Conservation (phyloP, 2,888 invertebrate genomes). For the Hyalella azteca region DNA sequence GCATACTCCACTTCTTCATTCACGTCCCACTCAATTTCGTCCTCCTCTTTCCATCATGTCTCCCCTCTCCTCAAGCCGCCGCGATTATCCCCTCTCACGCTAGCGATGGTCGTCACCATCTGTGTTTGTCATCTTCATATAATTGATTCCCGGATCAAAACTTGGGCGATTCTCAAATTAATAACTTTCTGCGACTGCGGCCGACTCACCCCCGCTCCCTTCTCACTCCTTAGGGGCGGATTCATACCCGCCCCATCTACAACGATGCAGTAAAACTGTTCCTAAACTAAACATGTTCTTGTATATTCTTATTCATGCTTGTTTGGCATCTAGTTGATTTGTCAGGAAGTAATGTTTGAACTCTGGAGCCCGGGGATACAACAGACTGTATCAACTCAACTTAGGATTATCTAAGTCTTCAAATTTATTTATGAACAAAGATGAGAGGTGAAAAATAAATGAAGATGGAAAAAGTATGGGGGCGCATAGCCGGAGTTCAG, state of each 20-base stretch:
- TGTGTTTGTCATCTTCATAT: constrained; percentile 59
- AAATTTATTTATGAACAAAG: too few relatives aligned
- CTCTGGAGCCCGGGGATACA: too few relatives aligned
- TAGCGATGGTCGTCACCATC: constrained; percentile 52
- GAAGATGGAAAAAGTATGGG: too few relatives aligned
- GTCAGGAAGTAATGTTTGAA: too few relatives aligned
- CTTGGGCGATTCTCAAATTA: constrained; percentile 58
- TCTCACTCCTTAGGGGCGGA: neutral
- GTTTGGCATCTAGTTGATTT: too few relatives aligned
- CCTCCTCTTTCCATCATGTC: neutral
- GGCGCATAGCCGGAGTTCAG: too few relatives aligned
- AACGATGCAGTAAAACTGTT: too few relatives aligned
- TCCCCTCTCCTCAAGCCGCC: neutral
- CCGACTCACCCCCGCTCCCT: neutral
- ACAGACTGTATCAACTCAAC: too few relatives aligned
- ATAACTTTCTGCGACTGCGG: constrained; percentile 58
- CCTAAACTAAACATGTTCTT: too few relatives aligned
- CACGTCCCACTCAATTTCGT: neutral
- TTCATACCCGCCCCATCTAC: neutral
- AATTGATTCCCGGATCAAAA: constrained; percentile 59
- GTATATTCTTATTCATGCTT: too few relatives aligned
- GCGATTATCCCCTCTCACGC: constrained; percentile 33
- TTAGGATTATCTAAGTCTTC: too few relatives aligned
- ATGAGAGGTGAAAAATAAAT: too few relatives aligned
- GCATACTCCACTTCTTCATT: neutral